phyloP scores from a whole-genome alignment of 2,797 vertebrate species.

The Melanotaenia pygmaea region DNA sequence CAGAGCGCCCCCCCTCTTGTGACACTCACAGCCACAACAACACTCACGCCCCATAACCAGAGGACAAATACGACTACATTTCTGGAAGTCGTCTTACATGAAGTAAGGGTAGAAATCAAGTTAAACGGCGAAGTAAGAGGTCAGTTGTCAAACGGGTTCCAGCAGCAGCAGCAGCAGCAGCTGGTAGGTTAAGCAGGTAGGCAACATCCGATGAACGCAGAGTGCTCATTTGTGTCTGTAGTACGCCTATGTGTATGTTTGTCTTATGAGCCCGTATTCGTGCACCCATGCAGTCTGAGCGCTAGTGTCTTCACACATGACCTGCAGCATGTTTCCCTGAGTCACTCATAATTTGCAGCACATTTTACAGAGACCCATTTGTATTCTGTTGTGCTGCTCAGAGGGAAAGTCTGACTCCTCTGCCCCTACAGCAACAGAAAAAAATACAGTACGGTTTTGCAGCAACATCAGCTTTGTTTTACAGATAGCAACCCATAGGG shows the following conservation, averaged over 20 bases:
- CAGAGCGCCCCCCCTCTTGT: slow-evolving; percentile 39
- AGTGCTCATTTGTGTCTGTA: slow-evolving; percentile 31
- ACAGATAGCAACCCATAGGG: slow-evolving; percentile 74
- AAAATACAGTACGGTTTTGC: slow-evolving; percentile 44
- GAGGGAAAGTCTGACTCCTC: slow-evolving; percentile 43
- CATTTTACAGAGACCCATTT: slow-evolving; percentile 49
- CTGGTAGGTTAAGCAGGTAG: slow-evolving; percentile 29
- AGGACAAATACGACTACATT: slow-evolving; percentile 26
- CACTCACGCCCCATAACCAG: slow-evolving; percentile 40
- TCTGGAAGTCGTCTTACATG: slow-evolving; percentile 6
- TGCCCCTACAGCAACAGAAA: slow-evolving; percentile 32
- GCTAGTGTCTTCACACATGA: slow-evolving; percentile 48
- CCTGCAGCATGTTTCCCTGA: slow-evolving; percentile 58
- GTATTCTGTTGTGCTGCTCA: slow-evolving; percentile 50
- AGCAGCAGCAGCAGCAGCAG: slow-evolving; percentile 15
- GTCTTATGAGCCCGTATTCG: neutral
- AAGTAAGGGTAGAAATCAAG: slow-evolving; percentile 28
- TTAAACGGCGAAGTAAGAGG: slow-evolving; percentile 22
- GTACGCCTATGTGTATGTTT: slow-evolving; percentile 16
- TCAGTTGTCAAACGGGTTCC: slow-evolving; percentile 22
- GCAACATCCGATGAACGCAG: slow-evolving; percentile 12
- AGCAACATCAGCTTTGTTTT: slow-evolving; percentile 63
- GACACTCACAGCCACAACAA: slow-evolving; percentile 61
- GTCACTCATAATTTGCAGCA: slow-evolving; percentile 56
- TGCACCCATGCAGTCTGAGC: slow-evolving; percentile 2